These are phyloP conservation scores for Acrobeloides nanus DNA, from an alignment of 2,888 invertebrate genomes.

Conservation along the genomic window DNA sequence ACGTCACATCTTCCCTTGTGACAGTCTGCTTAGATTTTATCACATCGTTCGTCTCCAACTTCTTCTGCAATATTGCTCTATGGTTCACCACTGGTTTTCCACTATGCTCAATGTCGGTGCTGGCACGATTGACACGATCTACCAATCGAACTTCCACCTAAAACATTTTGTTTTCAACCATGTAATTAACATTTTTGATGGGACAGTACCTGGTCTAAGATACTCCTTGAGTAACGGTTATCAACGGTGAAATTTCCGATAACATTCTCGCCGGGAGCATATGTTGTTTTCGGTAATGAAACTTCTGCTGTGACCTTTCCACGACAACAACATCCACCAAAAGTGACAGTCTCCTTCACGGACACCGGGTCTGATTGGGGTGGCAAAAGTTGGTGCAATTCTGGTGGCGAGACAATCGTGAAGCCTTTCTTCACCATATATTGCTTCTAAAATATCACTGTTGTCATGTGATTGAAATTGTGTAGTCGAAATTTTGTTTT, in stretches of 20 bases:
- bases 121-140: conserved; percentile 13
- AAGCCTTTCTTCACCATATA: conserved; percentile 47
- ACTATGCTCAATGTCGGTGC: conserved; percentile 7
- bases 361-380: conserved; percentile 33
- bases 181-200: too few relatives aligned
- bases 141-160: conserved; percentile 27
- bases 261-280: conserved; percentile 42
- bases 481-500: too few relatives aligned
- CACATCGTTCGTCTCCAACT: conserved; percentile 13
- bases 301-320: conserved; percentile 41
- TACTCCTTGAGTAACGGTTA: too few relatives aligned
- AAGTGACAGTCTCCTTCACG: conserved; percentile 30
- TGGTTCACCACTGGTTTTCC: conserved; percentile 7
- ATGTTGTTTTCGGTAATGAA: conserved; percentile 39
- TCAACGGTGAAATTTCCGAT: conserved; percentile 31
- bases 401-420: conserved; percentile 33
- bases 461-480: conserved; percentile 5
- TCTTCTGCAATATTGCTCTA: conserved; percentile 10
- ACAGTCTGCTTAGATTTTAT: conserved; percentile 10
- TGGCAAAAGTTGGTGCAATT: conserved; percentile 25
- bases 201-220: too few relatives aligned
- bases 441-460: conserved; percentile 28
- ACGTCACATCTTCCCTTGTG: conserved; percentile 5
- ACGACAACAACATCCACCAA: conserved; percentile 47
- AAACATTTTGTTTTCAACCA: too few relatives aligned